Evolutionary conservation across 2,113 vertebrate genomes (phyloP), one percentile per base, ranked within the genome.

Genomic region (Strix aluco): DNA sequence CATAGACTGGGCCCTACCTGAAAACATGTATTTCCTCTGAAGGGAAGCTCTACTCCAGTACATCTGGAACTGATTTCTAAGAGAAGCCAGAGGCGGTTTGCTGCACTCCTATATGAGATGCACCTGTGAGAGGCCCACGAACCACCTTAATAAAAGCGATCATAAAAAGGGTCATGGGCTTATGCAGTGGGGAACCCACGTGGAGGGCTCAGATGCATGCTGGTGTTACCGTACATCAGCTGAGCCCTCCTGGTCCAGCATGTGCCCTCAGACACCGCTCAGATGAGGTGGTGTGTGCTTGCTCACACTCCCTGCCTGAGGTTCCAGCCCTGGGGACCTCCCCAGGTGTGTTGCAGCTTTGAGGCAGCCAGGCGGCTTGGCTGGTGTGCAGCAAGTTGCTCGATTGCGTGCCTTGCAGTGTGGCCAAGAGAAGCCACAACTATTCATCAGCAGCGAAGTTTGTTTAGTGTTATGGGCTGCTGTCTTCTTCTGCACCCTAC

Each of bases 11-110:
- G n/a, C 57, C 49, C 32, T 95, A 96, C 96, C 87, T 95, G 77
- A 94, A 77, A 91, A 94, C 46, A 66, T 19, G 40, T 58, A 67
- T 81, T 95, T 96, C 91, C 88, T 95, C 91, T 74, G 67, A 95
- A 93, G 95, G 62, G 81, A 91, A 73, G 42, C 54, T 95, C 70
- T 90, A 19, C 52, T 47, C 55, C 21, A 38, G 32, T 51, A 87
- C 95, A 95, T 94, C 92, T 97, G 97, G 87, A 91, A 85, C 18
- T 57, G 63, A 95, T 97, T 95, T 81, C 42, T 71, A 22, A 71
- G 29, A 84, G 84, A 77, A 92, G 94, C 92, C 75, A 88, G 78
- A 74, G 85, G 88, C 40, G 0, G 22, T 96, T 94, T 95, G 36
- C 86, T 91, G 36, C 55, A 17, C 91, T 94, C 40, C 69, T 88